Conservation (phyloP, 2,113 vertebrate species). For the Microtus pennsylvanicus region DNA sequence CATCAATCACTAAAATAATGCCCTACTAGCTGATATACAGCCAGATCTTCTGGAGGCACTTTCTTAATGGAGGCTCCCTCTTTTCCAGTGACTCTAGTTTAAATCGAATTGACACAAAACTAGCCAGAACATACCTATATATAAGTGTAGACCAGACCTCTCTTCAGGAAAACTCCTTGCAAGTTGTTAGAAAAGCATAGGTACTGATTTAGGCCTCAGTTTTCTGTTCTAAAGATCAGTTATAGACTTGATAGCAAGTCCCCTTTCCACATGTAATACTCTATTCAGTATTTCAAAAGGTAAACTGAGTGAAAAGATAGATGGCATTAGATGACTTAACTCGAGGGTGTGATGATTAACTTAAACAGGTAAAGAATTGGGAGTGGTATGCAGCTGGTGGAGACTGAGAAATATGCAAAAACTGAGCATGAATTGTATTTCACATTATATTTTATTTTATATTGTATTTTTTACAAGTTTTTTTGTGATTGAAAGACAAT, state of each 20-base stretch:
- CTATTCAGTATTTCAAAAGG: neutral
- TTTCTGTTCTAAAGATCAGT: no score
- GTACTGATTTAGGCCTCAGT: no score
- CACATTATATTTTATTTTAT: neutral
- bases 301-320: neutral
- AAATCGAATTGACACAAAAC: neutral
- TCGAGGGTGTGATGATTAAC: neutral
- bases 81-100: neutral
- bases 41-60: neutral
- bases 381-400: neutral
- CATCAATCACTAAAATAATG: neutral
- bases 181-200: no score
- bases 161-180: neutral
- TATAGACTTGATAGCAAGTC: neutral
- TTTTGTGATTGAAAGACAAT: neutral
- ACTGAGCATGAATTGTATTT: neutral
- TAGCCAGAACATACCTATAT: neutral
- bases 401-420: neutral
- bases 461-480: neutral
- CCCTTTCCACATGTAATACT: neutral
- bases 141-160: neutral
- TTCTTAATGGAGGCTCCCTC: neutral
- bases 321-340: neutral
- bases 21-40: neutral
- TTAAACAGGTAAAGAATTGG: neutral